phyloP scores from a whole-genome alignment of 2,888 invertebrate genomes.

The Xestoiulus laeticollis region DNA sequence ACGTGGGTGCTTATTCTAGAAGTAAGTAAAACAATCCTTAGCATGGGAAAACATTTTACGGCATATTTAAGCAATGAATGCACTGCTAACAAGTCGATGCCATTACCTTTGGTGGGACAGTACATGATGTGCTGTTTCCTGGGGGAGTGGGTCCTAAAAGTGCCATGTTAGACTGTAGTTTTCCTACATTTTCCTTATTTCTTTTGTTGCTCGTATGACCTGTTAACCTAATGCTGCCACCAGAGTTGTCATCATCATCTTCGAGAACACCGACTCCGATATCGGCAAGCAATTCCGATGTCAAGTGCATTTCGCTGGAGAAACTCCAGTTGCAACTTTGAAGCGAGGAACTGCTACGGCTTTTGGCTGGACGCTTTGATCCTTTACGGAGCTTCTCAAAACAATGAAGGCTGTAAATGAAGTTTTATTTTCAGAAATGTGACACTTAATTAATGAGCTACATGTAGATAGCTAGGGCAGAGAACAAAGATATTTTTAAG shows the following conservation, averaged over 20 bases:
- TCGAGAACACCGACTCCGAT: constrained; percentile 30
- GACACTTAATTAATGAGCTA: too few relatives aligned
- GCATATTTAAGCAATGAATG: background rate
- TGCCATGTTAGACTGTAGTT: background rate
- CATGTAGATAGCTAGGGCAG: too few relatives aligned
- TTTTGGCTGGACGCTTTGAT: background rate
- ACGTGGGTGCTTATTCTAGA: background rate
- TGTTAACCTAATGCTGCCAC: background rate
- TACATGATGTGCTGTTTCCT: background rate
- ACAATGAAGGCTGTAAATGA: background rate
- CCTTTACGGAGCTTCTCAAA: background rate
- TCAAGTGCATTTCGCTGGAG: background rate
- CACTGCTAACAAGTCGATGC: background rate
- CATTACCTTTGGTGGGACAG: background rate
- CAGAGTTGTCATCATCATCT: background rate
- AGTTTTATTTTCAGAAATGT: background rate
- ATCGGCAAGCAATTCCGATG: constrained; percentile 28
- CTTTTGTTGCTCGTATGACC: background rate
- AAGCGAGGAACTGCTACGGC: background rate
- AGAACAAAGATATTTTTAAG: too few relatives aligned
- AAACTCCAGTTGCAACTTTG: background rate
- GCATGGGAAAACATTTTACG: background rate
- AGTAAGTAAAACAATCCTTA: background rate
- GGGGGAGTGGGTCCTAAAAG: constrained; percentile 7
- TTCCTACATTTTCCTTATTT: background rate